A percentile compares a stretch with the other conserved stretches of the same genome.
phyloP scores from a whole-genome alignment of 2,113 vertebrate genomes.

The Serinus canaria region DNA sequence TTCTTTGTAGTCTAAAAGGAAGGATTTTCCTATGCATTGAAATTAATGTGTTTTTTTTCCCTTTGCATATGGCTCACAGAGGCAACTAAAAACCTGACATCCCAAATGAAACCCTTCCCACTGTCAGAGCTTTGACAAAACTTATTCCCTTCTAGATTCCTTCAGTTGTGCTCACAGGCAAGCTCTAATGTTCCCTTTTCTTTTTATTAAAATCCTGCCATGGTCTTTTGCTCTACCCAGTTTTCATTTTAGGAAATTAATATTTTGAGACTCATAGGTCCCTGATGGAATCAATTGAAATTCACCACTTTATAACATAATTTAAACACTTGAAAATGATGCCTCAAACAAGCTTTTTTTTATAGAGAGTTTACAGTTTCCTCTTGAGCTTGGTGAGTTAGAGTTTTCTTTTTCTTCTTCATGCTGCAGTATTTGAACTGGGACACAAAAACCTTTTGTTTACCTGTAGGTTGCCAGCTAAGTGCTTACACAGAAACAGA shows the following conservation, averaged over 20 bases:
- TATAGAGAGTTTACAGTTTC: neutral
- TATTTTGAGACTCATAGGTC: neutral
- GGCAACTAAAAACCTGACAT: accelerated
- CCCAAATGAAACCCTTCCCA: neutral
- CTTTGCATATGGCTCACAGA: neutral
- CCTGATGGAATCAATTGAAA: neutral
- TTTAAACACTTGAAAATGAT: neutral
- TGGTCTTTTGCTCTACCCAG: neutral
- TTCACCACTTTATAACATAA: neutral
- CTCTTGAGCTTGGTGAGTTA: neutral
- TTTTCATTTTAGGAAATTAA: neutral
- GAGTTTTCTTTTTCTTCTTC: neutral
- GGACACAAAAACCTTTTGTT: neutral
- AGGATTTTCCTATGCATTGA: neutral
- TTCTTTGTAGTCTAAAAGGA: neutral
- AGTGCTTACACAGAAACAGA: neutral
- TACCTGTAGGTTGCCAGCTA: neutral
- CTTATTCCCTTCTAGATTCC: neutral
- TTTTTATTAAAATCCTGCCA: neutral
- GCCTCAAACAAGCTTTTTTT: neutral
- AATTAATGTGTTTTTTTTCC: neutral
- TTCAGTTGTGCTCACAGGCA: neutral
- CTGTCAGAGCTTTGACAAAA: neutral
- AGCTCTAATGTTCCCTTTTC: neutral
- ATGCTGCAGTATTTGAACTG: neutral